Percentiles rank a stretch among this genome's conserved stretches.
Conservation (phyloP, 2,888 invertebrate species). For the Dynastes hyllus region DNA sequence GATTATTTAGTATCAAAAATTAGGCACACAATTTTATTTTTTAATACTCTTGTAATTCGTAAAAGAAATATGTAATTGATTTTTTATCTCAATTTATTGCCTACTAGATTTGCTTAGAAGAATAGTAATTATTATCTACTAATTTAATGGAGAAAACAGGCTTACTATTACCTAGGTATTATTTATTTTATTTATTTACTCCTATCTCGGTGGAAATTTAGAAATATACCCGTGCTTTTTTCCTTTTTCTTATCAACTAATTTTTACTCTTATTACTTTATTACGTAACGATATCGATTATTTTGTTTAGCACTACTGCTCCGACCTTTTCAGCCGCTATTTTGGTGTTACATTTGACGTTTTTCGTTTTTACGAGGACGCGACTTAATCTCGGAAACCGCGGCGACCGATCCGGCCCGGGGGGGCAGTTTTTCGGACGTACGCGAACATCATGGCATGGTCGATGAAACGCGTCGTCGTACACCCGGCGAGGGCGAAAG, state of each 20-base stretch:
- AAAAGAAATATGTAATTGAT: too few relatives aligned
- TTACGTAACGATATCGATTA: slow-evolving; percentile 6
- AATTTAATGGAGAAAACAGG: too few relatives aligned
- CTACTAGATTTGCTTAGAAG: too few relatives aligned
- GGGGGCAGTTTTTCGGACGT: slow-evolving; percentile 9
- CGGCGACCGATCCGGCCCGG: neutral
- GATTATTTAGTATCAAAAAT: slow-evolving; percentile 28
- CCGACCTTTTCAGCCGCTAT: neutral
- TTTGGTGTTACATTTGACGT: neutral
- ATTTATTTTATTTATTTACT: too few relatives aligned
- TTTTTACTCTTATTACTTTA: too few relatives aligned
- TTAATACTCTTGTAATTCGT: neutral
- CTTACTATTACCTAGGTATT: too few relatives aligned
- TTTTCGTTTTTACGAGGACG: neutral
- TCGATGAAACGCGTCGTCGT: slow-evolving; percentile 45
- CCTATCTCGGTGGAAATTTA: too few relatives aligned
- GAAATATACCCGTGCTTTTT: too few relatives aligned
- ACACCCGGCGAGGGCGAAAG: neutral
- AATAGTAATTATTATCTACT: too few relatives aligned
- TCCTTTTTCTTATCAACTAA: too few relatives aligned
- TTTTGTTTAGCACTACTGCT: neutral
- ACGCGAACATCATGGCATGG: slow-evolving; percentile 29
- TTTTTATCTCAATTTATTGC: too few relatives aligned
- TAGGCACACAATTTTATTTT: slow-evolving; percentile 21
- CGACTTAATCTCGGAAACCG: neutral